These are phyloP conservation scores for Barypeithes pellucidus DNA, from an alignment of 2,888 invertebrate genomes.

Conservation along the genomic window DNA sequence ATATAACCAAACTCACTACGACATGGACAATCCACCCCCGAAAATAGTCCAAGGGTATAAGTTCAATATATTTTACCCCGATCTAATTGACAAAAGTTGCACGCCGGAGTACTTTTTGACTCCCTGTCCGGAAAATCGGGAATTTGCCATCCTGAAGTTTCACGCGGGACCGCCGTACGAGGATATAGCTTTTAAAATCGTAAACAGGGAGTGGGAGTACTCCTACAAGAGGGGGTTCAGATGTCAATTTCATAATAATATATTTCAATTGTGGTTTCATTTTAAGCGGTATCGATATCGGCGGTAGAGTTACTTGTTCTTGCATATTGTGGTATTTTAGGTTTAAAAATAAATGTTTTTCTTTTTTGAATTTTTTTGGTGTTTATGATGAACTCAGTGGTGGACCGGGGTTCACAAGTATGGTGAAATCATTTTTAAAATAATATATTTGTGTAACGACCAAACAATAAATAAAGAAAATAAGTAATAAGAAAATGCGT, in stretches of 20 bases:
- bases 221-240: slow-evolving; percentile 98
- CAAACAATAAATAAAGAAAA: too few relatives aligned
- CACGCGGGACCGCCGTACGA: slow-evolving; percentile 99
- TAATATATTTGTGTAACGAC: too few relatives aligned
- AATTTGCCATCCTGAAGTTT: slow-evolving; percentile 95
- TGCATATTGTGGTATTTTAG: neutral
- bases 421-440: too few relatives aligned
- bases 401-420: too few relatives aligned
- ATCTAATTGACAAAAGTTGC: slow-evolving; percentile 93
- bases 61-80: slow-evolving; percentile 99
- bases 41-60: slow-evolving; percentile 99
- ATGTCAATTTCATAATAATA: slow-evolving; percentile 99
- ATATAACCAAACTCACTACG: slow-evolving; percentile 99
- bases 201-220: slow-evolving; percentile 99
- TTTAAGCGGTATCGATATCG: slow-evolving; percentile 98
- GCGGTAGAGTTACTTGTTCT: slow-evolving; percentile 71
- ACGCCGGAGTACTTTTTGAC: slow-evolving; percentile 96
- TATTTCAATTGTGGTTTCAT: slow-evolving; percentile 99
- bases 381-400: neutral
- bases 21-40: slow-evolving; percentile 99
- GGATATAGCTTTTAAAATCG: slow-evolving; percentile 98
- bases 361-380: neutral
- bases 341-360: slow-evolving; percentile 25
- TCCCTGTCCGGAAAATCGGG: slow-evolving; percentile 91
- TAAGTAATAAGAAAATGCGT: too few relatives aligned